phyloP scores from a whole-genome alignment of 2,113 vertebrate genomes.

The Clupea harengus region DNA sequence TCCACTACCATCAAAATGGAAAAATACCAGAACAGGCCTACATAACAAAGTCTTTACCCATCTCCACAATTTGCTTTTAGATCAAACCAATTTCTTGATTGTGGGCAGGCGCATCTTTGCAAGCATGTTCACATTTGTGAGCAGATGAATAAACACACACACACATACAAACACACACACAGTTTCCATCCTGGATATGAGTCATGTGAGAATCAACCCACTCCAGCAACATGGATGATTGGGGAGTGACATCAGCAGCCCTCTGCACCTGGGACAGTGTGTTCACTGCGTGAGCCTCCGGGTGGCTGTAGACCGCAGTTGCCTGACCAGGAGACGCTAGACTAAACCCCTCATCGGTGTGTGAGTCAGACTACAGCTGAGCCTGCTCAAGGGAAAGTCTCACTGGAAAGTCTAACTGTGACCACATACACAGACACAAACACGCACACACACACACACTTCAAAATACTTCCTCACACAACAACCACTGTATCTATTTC shows the following conservation, averaged over 20 bases:
- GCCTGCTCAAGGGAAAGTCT: background rate
- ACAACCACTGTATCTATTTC: too few species aligned
- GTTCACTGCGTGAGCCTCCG: background rate
- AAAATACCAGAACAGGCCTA: background rate
- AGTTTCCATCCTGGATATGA: background rate
- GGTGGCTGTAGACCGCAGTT: slow-evolving; percentile 8
- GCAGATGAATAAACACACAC: background rate
- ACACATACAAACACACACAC: background rate
- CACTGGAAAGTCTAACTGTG: background rate
- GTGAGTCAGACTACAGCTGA: background rate
- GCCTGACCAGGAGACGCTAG: background rate
- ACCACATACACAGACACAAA: background rate
- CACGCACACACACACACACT: too few species aligned
- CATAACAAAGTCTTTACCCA: background rate
- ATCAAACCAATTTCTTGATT: background rate
- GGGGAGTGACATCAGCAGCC: background rate
- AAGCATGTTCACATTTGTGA: background rate
- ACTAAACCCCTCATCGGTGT: background rate
- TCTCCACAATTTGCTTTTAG: background rate
- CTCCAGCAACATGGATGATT: background rate
- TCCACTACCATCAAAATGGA: background rate
- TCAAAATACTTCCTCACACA: too few species aligned
- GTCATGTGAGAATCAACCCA: background rate
- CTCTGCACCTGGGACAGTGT: slow-evolving; percentile 1
- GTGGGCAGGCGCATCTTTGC: background rate